Conservation (phyloP, 2,113 vertebrate species). For the Sebastes schlegelii region DNA sequence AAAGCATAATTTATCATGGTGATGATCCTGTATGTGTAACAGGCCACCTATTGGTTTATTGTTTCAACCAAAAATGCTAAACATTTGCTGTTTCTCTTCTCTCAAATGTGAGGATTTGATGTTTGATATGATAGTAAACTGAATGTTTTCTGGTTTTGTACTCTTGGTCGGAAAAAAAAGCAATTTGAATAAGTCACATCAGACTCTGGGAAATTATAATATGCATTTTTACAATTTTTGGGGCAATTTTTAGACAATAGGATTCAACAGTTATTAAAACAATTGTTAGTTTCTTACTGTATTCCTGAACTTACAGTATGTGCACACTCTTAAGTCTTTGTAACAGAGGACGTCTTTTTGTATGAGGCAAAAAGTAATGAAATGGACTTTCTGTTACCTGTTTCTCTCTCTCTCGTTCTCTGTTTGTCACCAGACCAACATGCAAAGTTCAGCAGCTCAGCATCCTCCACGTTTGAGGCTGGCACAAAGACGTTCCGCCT, state of each 20-base stretch:
- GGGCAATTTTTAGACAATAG: neutral
- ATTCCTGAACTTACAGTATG: neutral
- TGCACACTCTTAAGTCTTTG: neutral
- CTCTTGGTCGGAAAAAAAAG: neutral
- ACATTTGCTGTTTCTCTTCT: neutral
- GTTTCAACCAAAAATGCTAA: neutral
- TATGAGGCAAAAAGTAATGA: neutral
- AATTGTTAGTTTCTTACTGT: neutral
- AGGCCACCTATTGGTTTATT: neutral
- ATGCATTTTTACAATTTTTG: neutral
- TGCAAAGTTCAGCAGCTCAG: conserved; percentile 61
- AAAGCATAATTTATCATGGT: neutral
- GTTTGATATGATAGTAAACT: neutral
- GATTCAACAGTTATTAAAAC: neutral
- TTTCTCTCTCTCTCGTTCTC: neutral
- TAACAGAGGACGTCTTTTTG: neutral
- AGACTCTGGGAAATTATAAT: neutral
- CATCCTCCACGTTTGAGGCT: conserved; percentile 78
- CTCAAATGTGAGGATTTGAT: neutral
- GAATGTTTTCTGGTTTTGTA: neutral
- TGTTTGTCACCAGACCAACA: conserved; percentile 71
- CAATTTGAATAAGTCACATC: neutral
- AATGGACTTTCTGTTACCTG: neutral
- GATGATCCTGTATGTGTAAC: neutral
- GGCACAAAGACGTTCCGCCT: conserved; percentile 22